Evolutionary conservation across 2,113 vertebrate species (phyloP).

Genomic region (Arizona elegans): DNA sequence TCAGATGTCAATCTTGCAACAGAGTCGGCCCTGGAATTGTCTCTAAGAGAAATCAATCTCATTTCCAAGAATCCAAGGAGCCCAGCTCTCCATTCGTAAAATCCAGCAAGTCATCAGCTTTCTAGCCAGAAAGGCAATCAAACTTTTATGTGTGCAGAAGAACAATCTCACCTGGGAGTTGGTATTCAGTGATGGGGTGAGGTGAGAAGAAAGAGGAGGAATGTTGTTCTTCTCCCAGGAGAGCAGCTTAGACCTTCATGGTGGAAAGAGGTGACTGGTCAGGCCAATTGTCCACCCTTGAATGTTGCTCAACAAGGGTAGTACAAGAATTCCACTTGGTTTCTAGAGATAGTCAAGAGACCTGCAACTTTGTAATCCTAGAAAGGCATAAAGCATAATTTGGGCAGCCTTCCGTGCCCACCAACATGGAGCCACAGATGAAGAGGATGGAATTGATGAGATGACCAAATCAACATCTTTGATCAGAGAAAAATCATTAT

Average conservation of each 20-base stretch:
- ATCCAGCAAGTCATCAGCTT: conserved; percentile 49
- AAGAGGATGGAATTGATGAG: background rate
- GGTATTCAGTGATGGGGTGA: conserved; percentile 8
- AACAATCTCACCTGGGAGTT: conserved; percentile 35
- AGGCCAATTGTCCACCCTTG: background rate
- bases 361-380: background rate
- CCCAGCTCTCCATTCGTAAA: conserved; percentile 48
- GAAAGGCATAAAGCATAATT: background rate
- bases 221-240: background rate
- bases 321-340: background rate
- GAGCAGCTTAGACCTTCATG: background rate
- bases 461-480: background rate
- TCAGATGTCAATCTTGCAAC: conserved; percentile 9
- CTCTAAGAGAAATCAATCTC: conserved; percentile 60
- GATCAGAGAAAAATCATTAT: background rate
- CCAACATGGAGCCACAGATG: background rate
- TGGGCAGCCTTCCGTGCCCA: background rate
- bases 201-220: background rate
- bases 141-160: conserved; percentile 40
- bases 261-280: background rate
- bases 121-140: conserved; percentile 46
- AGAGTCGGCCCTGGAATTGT: conserved; percentile 16
- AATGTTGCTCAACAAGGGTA: background rate
- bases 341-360: background rate
- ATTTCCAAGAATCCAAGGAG: conserved; percentile 53